Evolutionary conservation across 2,888 invertebrate species (phyloP).

Genomic region (Drosophila formosana): DNA sequence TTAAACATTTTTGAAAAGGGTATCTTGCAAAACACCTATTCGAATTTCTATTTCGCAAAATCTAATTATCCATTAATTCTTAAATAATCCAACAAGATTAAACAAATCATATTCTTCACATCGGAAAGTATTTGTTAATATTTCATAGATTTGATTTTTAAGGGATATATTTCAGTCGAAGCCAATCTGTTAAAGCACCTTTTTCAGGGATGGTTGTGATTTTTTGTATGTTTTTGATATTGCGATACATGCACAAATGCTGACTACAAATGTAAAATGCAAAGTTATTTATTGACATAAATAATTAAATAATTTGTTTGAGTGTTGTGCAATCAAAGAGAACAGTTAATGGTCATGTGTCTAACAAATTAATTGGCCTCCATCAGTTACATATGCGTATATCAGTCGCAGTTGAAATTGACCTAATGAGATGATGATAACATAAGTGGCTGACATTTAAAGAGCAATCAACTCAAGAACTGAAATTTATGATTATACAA

Average conservation of each 20-base stretch:
- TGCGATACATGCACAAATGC: conserved; percentile 23
- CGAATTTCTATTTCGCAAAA: too few species aligned
- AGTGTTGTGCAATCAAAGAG: conserved; percentile 36
- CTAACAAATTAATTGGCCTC: conserved; percentile 57
- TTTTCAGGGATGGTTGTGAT: not conserved
- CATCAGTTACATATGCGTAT: not conserved
- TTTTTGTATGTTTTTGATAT: conserved; percentile 16
- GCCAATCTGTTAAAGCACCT: not conserved
- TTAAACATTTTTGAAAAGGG: not conserved
- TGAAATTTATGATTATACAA: not conserved
- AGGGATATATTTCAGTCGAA: not conserved
- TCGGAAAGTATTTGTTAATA: too few species aligned
- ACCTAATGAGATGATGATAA: conserved; percentile 1
- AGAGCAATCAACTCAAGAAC: not conserved
- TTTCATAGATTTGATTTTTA: not conserved
- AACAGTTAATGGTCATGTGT: conserved; percentile 20
- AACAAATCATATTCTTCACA: too few species aligned
- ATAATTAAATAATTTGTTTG: conserved; percentile 66
- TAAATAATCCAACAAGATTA: too few species aligned
- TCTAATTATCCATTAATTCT: too few species aligned
- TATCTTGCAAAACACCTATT: too few species aligned
- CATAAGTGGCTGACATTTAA: not conserved
- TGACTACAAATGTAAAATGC: conserved; percentile 16
- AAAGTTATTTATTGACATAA: conserved; percentile 65
- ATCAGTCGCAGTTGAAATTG: not conserved